Evolutionary conservation across 2,888 invertebrate genomes (phyloP).

Genomic region (Latrodectus hesperus): DNA sequence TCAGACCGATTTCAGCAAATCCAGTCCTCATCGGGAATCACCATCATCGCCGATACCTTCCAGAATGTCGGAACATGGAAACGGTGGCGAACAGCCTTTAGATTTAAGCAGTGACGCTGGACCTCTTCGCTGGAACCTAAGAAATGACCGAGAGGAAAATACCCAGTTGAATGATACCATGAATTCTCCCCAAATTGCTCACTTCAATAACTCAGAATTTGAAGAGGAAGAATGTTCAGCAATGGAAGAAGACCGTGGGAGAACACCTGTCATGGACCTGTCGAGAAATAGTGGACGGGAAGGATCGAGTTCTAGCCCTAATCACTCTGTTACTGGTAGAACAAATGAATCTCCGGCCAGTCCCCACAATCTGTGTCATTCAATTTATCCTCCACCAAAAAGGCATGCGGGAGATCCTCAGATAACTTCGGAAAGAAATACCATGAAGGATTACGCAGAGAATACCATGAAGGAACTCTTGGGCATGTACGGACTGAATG

Average conservation of each 20-base stretch:
- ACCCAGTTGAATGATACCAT: slow-evolving; percentile 18
- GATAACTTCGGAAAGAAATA: slow-evolving; percentile 77
- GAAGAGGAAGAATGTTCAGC: slow-evolving; percentile 51
- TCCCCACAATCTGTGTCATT: slow-evolving; percentile 36
- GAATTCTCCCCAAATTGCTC: slow-evolving; percentile 26
- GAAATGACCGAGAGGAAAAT: slow-evolving; percentile 18
- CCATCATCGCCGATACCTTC: slow-evolving; percentile 45
- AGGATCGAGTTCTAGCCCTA: slow-evolving; percentile 50
- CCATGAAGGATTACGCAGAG: slow-evolving; percentile 85
- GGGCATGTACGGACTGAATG: slow-evolving; percentile 85
- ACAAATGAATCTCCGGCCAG: slow-evolving; percentile 42
- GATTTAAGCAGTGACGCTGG: slow-evolving; percentile 62
- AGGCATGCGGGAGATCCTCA: slow-evolving; percentile 38
- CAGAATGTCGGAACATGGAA: slow-evolving; percentile 32
- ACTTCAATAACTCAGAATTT: slow-evolving; percentile 46
- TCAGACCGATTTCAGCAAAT: slow-evolving; percentile 21
- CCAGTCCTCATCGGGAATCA: slow-evolving; percentile 35
- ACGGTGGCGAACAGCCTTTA: slow-evolving; percentile 57
- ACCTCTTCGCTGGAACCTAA: slow-evolving; percentile 50
- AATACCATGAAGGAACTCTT: slow-evolving; percentile 86
- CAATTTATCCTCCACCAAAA: slow-evolving; percentile 32
- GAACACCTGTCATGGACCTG: slow-evolving; percentile 63
- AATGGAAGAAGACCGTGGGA: slow-evolving; percentile 43
- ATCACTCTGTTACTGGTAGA: slow-evolving; percentile 35
- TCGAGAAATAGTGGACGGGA: slow-evolving; percentile 49